Evolutionary conservation across 2,113 vertebrate species (phyloP), one percentile per base, ranked within the genome.

Genomic region (Chaetodon trifascialis): DNA sequence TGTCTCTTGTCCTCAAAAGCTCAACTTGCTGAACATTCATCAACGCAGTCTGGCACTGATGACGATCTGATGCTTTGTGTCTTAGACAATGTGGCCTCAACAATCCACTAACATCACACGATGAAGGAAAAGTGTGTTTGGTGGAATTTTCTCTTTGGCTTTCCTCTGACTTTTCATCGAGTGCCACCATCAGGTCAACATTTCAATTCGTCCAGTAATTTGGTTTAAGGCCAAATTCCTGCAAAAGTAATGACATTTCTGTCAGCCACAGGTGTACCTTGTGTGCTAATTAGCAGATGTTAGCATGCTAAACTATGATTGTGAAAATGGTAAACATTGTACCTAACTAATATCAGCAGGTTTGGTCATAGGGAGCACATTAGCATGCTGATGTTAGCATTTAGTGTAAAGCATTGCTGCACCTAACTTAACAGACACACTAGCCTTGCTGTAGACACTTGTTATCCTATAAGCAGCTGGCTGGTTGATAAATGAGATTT

Each of bases 1-100:
- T 34, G 30, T 68, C 36, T 90, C 63, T 83, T 80, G 82, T 85
- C 76, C 84, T 86, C 40, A 73, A 63, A 73, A 78, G 9, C 68
- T 70, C 60, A 21, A 40, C 70, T 66, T 30, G 30, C 21, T 23
- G 63, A 49, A 19, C 49, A 46, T 69, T 58, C 73, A 42, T 55
- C 51, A 11, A 19, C 62, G 60, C 21, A 15, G 69, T 73, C 71
- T 66, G 68, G 7, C 44, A 56, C 71, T 63, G 70, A n/a, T n/a
- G n/a, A n/a, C n/a, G n/a, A 83, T 82, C 72, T 73, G 55, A 76
- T 58, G 63, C 51, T 76, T 54, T 62, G 63, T 46, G 55, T 63
- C 49, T 30, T 11, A 59, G 17, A 76, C 66, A 60, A 67, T 16
- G 40, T 51, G 9, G 8, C 40, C 4, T 17, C 55, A 58, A 11